Evolutionary conservation across 2,888 invertebrate species (phyloP).

Genomic region (Abrostola tripartita): DNA sequence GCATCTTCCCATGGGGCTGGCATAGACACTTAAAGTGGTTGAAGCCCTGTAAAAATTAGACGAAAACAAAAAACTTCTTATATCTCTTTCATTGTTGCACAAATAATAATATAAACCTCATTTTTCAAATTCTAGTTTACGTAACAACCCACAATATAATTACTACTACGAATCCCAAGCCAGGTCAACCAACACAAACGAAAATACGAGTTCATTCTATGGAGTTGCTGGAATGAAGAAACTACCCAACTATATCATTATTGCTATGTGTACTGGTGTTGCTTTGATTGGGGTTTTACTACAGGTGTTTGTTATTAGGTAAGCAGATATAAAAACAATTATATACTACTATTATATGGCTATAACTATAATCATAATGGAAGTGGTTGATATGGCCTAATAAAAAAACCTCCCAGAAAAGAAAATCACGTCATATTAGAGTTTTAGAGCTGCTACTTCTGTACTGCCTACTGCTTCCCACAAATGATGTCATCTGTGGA

Average conservation of each 20-base stretch:
- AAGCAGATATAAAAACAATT: slow-evolving; percentile 32
- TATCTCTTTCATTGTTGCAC: background rate
- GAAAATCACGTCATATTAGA: too few relatives aligned
- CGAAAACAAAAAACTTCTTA: too few relatives aligned
- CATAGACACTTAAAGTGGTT: too few relatives aligned
- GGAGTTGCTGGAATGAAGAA: slow-evolving; percentile 89
- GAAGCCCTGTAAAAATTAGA: too few relatives aligned
- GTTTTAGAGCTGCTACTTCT: too few relatives aligned
- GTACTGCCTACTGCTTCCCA: too few relatives aligned
- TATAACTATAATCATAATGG: background rate
- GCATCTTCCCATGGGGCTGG: too few relatives aligned
- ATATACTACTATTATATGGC: background rate
- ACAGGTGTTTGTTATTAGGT: slow-evolving; percentile 90
- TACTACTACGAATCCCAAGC: slow-evolving; percentile 64
- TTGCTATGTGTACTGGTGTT: slow-evolving; percentile 87
- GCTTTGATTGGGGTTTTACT: slow-evolving; percentile 88
- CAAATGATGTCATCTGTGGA: too few relatives aligned
- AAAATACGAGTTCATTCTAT: slow-evolving; percentile 71
- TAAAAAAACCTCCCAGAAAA: too few relatives aligned
- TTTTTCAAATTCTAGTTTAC: slow-evolving; percentile 62
- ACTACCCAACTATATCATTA: slow-evolving; percentile 89
- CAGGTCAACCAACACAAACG: slow-evolving; percentile 46
- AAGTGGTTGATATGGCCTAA: too few relatives aligned
- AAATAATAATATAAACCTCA: background rate
- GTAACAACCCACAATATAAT: slow-evolving; percentile 69